Evolutionary conservation across 1,140 invertebrate species (phyloP), one percentile per base, ranked within the genome.

Genomic region (Eurosta solidaginis): DNA sequence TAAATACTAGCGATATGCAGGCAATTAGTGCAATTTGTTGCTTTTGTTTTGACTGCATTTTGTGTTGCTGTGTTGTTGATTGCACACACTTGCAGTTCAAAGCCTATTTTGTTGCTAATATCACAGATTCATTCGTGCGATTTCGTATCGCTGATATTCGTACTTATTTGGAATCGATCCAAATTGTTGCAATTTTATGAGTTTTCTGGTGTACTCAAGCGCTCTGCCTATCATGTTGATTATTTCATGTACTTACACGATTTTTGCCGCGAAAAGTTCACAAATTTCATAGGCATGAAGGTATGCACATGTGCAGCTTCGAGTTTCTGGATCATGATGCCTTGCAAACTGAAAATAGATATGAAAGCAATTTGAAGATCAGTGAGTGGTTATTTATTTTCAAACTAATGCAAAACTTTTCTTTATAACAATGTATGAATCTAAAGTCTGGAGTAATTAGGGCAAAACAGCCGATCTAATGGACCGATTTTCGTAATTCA

Each of bases 1-100:
- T 77, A 33, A 84, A 86, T 2, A 84, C 52, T 29, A 77, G 25
- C 12, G 29, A 76, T 4, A 79, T 68, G 63, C 54, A 40, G 36
- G 63, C 78, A 73, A 68, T 77, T 22, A 79, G 45, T 74, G 75
- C 73, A 59, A 78, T 45, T 76, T 78, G 73, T 33, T 76, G 50
- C 27, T 45, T 29, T 36, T 59, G 74, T n/a, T 63, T 42, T 9
- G 52, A 52, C 50, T 45, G 74, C 78, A 78, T 78, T 78, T 78
- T 78, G 44, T 33, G 49, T 45, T 42, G 42, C n/a, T 75, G 44
- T 12, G 22, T 49, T 74, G 27, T 52, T 74, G 14, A 2, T 45
- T 74, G 59, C 59, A n/a, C n/a, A n/a, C n/a, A 47, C 44, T 47
- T 47, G 22, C 42, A 45, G 59, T 40, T 33, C 22, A 12, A 74